These are phyloP conservation scores for Aquatica leii DNA, from an alignment of 2,888 invertebrate genomes.

Conservation along the genomic window DNA sequence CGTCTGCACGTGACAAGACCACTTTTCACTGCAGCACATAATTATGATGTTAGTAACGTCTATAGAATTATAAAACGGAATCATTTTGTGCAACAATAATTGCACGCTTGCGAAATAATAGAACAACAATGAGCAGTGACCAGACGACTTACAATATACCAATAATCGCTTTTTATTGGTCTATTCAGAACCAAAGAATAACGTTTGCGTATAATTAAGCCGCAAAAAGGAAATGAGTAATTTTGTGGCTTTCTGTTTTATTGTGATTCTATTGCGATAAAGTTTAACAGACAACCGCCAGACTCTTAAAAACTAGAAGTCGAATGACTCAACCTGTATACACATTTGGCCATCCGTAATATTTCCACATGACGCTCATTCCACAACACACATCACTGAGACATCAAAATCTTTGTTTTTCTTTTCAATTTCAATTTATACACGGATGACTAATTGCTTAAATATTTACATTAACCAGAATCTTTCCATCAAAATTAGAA, in stretches of 20 bases:
- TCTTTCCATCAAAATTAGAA: no score
- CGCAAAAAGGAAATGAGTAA: no score
- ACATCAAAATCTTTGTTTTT: conserved; percentile 2
- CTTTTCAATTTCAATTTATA: no score
- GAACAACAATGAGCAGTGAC: no score
- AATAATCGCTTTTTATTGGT: background rate
- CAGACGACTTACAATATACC: background rate
- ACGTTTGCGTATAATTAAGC: no score
- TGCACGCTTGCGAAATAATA: no score
- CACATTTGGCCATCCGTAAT: conserved; percentile 26
- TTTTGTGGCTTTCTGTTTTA: no score
- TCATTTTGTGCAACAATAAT: background rate
- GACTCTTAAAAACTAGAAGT: conserved; percentile 38
- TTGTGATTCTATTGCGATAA: no score
- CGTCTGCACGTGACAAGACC: conserved; percentile 50
- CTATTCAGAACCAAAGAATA: no score
- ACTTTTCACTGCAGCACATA: conserved; percentile 40
- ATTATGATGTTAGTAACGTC: conserved; percentile 40
- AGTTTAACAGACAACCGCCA: conserved; percentile 25
- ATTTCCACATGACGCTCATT: conserved; percentile 21
- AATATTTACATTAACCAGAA: no score
- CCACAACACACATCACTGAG: conserved; percentile 24
- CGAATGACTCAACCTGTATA: conserved; percentile 36
- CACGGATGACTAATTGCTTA: no score
- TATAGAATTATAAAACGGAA: conserved; percentile 19